Conservation (phyloP, 2,113 vertebrate genomes). For the Girardinichthys multiradiatus region DNA sequence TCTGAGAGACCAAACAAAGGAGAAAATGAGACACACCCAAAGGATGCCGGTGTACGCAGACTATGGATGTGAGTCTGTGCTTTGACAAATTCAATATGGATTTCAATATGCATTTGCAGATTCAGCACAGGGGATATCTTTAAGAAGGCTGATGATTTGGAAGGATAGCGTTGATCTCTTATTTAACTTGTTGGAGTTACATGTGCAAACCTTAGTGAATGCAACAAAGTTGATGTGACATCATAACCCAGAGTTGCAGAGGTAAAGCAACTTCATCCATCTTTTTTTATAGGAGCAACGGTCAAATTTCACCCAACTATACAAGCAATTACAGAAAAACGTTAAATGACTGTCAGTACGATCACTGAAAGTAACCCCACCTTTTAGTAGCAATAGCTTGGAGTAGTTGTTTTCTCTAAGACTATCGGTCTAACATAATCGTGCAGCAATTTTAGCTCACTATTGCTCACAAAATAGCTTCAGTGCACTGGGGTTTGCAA, state of each 20-base stretch:
- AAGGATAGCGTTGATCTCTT: conserved; percentile 11
- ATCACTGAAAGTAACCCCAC: too few species aligned
- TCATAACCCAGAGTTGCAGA: not conserved
- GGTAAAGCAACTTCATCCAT: not conserved
- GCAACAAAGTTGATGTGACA: conserved; percentile 1
- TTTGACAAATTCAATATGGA: conserved; percentile 43
- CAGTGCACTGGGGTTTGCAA: too few species aligned
- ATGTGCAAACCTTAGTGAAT: not conserved
- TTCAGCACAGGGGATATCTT: conserved; percentile 14
- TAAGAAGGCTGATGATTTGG: conserved; percentile 8
- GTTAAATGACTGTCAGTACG: too few species aligned
- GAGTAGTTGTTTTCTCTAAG: too few species aligned
- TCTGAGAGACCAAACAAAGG: conserved; percentile 75
- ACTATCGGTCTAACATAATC: too few species aligned
- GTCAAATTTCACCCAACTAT: not conserved
- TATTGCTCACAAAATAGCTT: too few species aligned
- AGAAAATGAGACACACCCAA: conserved; percentile 42
- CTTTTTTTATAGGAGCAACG: not conserved
- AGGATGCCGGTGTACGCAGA: conserved; percentile 43
- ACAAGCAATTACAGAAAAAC: too few species aligned
- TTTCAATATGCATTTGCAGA: conserved; percentile 41
- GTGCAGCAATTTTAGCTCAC: too few species aligned
- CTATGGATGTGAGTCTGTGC: conserved; percentile 27
- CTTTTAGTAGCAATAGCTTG: too few species aligned
- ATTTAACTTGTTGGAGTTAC: conserved; percentile 27